Conservation (phyloP, 2,888 invertebrate species). For the Psylliodes chrysocephalus region DNA sequence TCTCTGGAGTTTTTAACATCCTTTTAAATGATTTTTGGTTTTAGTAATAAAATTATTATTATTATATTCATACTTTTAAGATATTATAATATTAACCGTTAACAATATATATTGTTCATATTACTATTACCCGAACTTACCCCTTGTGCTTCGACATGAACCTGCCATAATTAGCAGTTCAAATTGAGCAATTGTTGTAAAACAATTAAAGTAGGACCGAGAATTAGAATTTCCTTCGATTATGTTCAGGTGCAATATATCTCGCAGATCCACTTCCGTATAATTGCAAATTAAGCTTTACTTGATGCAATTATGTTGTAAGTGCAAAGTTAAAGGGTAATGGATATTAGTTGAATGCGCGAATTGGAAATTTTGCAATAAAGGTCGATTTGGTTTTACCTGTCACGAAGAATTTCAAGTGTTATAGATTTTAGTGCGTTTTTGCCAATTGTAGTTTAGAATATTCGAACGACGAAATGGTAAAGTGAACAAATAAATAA, state of each 20-base stretch:
- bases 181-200: conserved; percentile 23
- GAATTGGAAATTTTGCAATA: neutral
- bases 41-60: too few species aligned
- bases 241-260: conserved; percentile 30
- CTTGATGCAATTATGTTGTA: conserved; percentile 9
- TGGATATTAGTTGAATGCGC: neutral
- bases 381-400: neutral
- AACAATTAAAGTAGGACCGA: conserved; percentile 25
- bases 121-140: too few species aligned
- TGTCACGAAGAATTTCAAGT: too few species aligned
- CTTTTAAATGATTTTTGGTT: too few species aligned
- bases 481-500: too few species aligned
- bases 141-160: neutral
- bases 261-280: conserved; percentile 22
- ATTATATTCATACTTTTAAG: too few species aligned
- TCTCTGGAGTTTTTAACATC: too few species aligned
- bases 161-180: conserved; percentile 19
- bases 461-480: too few species aligned
- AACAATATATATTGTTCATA: too few species aligned
- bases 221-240: conserved; percentile 32
- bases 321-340: neutral
- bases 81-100: too few species aligned
- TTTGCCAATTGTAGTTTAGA: too few species aligned
- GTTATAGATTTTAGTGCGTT: too few species aligned
- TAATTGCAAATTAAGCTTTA: conserved; percentile 31